Conservation (phyloP, 2,797 vertebrate species). For the Allenopithecus nigroviridis region DNA sequence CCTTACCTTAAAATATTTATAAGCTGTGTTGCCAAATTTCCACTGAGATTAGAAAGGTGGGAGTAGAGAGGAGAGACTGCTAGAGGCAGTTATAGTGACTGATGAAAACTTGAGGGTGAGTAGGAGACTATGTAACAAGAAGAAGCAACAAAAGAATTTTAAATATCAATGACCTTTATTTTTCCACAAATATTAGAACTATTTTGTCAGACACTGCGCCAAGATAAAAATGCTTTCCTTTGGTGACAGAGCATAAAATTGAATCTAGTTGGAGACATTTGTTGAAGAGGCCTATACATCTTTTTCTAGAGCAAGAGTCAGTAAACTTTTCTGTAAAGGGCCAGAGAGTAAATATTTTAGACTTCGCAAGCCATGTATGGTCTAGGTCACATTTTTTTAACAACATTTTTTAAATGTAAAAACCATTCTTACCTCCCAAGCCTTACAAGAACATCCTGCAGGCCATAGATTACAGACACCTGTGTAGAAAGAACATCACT, state of each 20-base stretch:
- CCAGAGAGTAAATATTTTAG: background rate
- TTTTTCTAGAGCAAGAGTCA: background rate
- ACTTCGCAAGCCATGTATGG: background rate
- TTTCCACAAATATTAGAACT: background rate
- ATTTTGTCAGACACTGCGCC: background rate
- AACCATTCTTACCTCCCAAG: background rate
- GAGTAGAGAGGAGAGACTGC: background rate
- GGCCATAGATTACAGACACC: background rate
- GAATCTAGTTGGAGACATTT: background rate
- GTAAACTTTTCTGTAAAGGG: background rate
- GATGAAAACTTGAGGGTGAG: background rate
- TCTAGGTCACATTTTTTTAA: background rate
- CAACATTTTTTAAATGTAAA: background rate
- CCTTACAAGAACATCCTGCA: background rate
- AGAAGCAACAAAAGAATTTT: background rate
- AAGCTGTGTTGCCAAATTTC: background rate
- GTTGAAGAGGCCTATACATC: background rate
- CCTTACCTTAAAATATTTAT: background rate
- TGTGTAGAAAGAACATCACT: background rate
- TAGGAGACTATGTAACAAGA: background rate
- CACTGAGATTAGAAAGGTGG: background rate
- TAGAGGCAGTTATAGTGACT: background rate
- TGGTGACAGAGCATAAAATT: background rate
- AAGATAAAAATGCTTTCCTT: background rate
- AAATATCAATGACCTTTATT: background rate